Evolutionary conservation across 2,113 vertebrate genomes (phyloP).

Genomic region (Oryzias celebensis): DNA sequence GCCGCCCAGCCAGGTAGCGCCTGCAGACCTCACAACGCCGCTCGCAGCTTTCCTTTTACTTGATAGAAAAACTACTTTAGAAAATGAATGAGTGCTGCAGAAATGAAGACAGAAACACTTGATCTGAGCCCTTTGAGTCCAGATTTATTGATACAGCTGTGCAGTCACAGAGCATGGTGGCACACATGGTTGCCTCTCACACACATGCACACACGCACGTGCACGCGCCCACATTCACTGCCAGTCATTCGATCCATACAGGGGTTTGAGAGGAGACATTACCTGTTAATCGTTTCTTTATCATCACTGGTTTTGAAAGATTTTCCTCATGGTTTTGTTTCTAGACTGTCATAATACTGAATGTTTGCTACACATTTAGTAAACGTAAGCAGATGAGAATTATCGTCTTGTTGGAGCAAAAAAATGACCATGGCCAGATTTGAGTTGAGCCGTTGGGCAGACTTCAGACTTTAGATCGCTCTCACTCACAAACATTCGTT

Average conservation of each 20-base stretch:
- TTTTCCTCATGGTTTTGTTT: neutral
- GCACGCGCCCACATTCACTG: conserved; percentile 9
- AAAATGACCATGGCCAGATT: neutral
- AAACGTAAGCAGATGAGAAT: neutral
- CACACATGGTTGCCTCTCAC: conserved; percentile 65
- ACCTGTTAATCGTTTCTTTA: neutral
- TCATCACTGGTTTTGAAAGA: neutral
- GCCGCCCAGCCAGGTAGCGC: too few relatives aligned
- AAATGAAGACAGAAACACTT: conserved; percentile 71
- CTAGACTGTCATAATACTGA: neutral
- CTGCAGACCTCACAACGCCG: too few relatives aligned
- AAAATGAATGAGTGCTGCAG: neutral
- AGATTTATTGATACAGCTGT: conserved; percentile 82
- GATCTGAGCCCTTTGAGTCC: conserved; percentile 83
- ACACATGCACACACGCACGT: conserved; percentile 51
- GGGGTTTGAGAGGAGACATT: conserved; percentile 15
- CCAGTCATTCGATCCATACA: conserved; percentile 4
- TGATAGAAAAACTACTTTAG: neutral
- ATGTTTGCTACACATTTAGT: neutral
- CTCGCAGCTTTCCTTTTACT: neutral
- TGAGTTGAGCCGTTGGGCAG: neutral
- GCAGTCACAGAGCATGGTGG: conserved; percentile 77
- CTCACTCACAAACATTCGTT: conserved; percentile 2
- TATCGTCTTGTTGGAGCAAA: neutral
- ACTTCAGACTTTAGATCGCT: neutral